Percentiles rank a stretch among this genome's conserved stretches.
These are phyloP conservation scores for Agrotis puta DNA, from an alignment of 2,888 invertebrate species.

Conservation along the genomic window DNA sequence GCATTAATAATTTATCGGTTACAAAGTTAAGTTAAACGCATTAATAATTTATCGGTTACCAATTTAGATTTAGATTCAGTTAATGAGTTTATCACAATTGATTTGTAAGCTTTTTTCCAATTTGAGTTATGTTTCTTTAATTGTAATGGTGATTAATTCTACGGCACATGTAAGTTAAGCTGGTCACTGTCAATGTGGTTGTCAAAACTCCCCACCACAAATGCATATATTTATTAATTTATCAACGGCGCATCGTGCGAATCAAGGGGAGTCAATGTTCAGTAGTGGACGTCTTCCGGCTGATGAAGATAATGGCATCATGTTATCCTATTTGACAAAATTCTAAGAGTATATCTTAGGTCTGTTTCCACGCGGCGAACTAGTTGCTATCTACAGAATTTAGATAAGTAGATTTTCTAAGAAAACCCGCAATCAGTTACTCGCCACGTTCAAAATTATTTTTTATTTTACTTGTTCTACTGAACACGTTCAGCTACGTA, in stretches of 20 bases:
- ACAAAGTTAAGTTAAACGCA: neutral
- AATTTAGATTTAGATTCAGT: neutral
- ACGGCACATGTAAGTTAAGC: neutral
- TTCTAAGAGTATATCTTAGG: no score
- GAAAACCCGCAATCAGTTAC: neutral
- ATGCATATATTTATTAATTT: constrained; percentile 2
- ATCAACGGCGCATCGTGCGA: neutral
- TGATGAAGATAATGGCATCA: neutral
- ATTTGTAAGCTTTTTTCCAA: neutral
- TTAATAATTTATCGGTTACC: constrained; percentile 2
- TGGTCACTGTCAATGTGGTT: no score
- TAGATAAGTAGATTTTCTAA: neutral
- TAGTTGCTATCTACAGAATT: neutral
- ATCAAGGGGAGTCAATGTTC: no score
- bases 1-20: neutral
- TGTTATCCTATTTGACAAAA: no score
- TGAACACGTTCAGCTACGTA: constrained; percentile 15
- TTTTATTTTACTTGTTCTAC: constrained; percentile 12
- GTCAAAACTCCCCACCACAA: neutral
- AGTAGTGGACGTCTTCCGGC: no score
- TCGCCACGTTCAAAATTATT: neutral
- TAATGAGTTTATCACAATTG: neutral
- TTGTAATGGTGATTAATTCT: neutral
- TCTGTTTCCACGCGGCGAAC: no score
- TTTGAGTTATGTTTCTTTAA: neutral